A percentile compares a stretch with the other conserved stretches of the same genome.
phyloP scores from a whole-genome alignment of 2,113 vertebrate species.

The Chlamydotis undulata region DNA sequence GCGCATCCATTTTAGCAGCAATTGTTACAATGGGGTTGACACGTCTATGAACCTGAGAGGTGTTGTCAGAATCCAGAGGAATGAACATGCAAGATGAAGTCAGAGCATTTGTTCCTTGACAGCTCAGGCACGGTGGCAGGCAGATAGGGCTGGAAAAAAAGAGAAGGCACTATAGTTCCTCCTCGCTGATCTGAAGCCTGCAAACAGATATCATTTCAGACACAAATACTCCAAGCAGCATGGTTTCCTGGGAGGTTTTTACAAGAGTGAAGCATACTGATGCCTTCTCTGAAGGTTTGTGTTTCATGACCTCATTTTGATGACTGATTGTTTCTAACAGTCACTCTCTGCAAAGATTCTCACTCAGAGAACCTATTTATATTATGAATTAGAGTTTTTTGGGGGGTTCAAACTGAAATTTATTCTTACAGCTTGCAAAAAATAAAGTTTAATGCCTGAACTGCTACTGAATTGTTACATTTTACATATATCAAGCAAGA shows the following conservation, averaged over 20 bases:
- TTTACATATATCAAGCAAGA: not conserved
- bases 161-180: not conserved
- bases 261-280: not conserved
- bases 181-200: conserved; percentile 9
- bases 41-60: not conserved
- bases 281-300: not conserved
- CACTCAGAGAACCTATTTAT: not conserved
- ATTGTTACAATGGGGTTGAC: conserved; percentile 14
- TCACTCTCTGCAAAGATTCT: not conserved
- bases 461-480: not conserved
- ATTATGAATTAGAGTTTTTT: not conserved
- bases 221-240: not conserved
- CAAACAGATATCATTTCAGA: conserved; percentile 33
- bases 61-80: not conserved
- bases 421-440: not conserved
- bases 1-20: not conserved
- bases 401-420: not conserved
- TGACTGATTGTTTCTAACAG: not conserved
- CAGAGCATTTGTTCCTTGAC: conserved; percentile 38
- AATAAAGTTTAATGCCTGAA: not conserved
- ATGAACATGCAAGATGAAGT: not conserved
- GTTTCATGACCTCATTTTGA: not conserved
- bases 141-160: not conserved
- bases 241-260: not conserved
- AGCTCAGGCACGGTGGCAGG: not conserved